Evolutionary conservation across 2,888 invertebrate genomes (phyloP).

Genomic region (Stenurella melanura): DNA sequence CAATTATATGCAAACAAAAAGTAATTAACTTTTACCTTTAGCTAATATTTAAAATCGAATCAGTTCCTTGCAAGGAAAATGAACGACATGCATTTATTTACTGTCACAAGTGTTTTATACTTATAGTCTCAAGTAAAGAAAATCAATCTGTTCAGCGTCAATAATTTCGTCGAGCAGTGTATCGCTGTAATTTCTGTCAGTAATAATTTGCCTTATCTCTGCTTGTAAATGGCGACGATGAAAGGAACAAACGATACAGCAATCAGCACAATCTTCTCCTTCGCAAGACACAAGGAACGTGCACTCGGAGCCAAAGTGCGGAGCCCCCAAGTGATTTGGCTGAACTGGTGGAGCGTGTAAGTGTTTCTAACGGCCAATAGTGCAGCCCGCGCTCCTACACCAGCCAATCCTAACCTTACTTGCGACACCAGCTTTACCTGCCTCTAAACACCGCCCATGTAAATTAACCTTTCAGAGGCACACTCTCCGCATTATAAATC

Average conservation of each 20-base stretch:
- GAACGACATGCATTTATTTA: no score
- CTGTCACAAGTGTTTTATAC: no score
- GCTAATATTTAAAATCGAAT: no score
- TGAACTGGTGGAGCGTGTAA: slow-evolving; percentile 68
- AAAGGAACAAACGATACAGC: slow-evolving; percentile 14
- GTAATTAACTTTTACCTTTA: no score
- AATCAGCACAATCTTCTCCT: slow-evolving; percentile 13
- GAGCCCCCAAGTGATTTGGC: slow-evolving; percentile 38
- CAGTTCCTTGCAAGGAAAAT: no score
- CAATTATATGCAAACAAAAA: no score
- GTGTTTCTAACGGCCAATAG: slow-evolving; percentile 65
- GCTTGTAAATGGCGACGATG: slow-evolving; percentile 16
- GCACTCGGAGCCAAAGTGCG: slow-evolving; percentile 16
- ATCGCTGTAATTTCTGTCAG: neutral
- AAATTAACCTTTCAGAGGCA: slow-evolving; percentile 48
- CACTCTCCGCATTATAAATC: neutral
- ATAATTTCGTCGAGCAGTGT: neutral
- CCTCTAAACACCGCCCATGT: slow-evolving; percentile 56
- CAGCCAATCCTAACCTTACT: slow-evolving; percentile 58
- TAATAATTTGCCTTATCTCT: neutral
- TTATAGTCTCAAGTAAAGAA: no score
- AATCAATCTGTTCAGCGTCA: neutral
- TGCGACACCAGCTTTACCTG: slow-evolving; percentile 53
- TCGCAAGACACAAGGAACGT: slow-evolving; percentile 22
- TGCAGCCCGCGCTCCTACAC: slow-evolving; percentile 58